phyloP scores from a whole-genome alignment of 1,140 invertebrate genomes.

The Venturia canescens region DNA sequence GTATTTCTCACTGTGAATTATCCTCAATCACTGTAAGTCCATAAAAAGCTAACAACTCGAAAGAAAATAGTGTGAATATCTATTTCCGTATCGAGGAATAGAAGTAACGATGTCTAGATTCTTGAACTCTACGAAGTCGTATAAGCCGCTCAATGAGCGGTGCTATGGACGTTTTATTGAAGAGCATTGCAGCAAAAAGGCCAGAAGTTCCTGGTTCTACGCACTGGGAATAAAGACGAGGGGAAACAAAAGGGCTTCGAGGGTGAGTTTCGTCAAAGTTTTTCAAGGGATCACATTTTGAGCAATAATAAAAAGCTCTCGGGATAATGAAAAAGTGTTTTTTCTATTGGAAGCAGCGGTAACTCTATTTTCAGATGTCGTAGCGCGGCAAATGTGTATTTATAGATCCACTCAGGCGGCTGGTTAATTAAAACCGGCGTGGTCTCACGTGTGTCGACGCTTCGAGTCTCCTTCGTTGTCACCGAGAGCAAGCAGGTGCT shows the following conservation, averaged over 20 bases:
- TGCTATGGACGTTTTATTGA: no score
- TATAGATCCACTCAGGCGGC: neutral
- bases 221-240: no score
- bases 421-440: constrained; percentile 3
- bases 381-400: neutral
- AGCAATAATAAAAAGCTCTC: no score
- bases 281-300: no score
- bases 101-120: neutral
- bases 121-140: neutral
- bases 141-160: neutral
- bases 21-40: neutral
- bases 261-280: no score
- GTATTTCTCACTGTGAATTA: neutral
- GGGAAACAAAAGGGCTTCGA: no score
- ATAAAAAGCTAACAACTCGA: neutral
- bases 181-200: no score
- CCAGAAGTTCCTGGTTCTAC: no score
- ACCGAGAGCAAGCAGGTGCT: no score
- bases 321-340: neutral
- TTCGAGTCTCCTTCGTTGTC: neutral
- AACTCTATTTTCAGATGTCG: neutral
- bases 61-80: neutral
- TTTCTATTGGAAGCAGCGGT: neutral
- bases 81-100: neutral
- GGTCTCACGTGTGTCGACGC: constrained; percentile 10